phyloP scores from a whole-genome alignment of 2,888 invertebrate species.

The Sesia apiformis region DNA sequence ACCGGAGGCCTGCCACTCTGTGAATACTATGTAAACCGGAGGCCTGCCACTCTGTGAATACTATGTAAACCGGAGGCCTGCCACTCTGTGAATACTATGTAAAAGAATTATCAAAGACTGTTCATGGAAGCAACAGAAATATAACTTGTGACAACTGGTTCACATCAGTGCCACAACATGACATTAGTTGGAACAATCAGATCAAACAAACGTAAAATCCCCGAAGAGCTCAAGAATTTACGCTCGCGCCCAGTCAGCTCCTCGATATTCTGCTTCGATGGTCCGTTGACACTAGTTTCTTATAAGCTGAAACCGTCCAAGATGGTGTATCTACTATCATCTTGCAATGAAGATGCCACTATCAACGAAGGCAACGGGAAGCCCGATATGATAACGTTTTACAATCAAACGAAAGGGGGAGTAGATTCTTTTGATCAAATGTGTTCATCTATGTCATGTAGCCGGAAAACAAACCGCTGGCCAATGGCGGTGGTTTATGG shows the following conservation, averaged over 20 bases:
- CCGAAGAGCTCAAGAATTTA: background rate
- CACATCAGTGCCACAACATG: background rate
- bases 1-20: too few species aligned
- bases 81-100: constrained; percentile 1
- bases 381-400: constrained; percentile 2
- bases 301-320: constrained; percentile 1
- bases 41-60: too few species aligned
- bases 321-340: constrained; percentile 1
- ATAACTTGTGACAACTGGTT: too few species aligned
- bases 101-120: background rate
- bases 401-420: constrained; percentile 4
- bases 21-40: too few species aligned
- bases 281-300: constrained; percentile 1
- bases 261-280: background rate
- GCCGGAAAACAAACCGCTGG: constrained; percentile 10
- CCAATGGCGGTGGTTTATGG: constrained; percentile 13
- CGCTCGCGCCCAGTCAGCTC: background rate
- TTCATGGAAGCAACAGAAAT: background rate
- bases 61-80: too few species aligned
- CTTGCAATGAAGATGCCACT: constrained; percentile 5
- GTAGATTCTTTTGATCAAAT: constrained; percentile 10
- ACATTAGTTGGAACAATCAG: background rate
- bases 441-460: constrained; percentile 6
- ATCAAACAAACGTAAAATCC: background rate
- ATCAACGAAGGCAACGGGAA: constrained; percentile 19